Conservation (phyloP, 1,140 invertebrate species). For the Ganaspis sp. region DNA sequence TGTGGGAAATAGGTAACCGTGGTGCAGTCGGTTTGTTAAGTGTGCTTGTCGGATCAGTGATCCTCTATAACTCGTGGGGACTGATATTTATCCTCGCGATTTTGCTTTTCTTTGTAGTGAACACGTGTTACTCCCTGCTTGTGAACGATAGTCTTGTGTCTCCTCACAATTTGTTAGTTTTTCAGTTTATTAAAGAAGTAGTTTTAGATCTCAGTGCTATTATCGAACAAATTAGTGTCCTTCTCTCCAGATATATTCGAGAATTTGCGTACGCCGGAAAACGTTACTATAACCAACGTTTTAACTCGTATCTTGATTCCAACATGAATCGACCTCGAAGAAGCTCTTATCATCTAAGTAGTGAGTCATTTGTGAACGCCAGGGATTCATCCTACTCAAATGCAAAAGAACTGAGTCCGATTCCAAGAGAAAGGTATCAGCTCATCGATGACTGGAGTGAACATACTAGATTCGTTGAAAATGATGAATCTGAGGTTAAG, state of each 20-base stretch:
- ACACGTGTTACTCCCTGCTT: conserved; percentile 68
- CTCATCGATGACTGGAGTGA: background rate
- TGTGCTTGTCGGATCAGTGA: conserved; percentile 63
- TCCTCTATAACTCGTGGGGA: conserved; percentile 68
- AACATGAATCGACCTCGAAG: conserved; percentile 56
- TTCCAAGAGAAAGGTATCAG: conserved; percentile 35
- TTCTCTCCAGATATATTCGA: conserved; percentile 32
- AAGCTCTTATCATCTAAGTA: conserved; percentile 61
- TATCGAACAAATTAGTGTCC: background rate
- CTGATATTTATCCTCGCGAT: conserved; percentile 62
- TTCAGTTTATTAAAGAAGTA: conserved; percentile 52
- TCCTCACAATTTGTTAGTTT: conserved; percentile 57
- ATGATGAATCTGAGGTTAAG: background rate
- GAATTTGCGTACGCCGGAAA: conserved; percentile 32
- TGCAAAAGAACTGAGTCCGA: conserved; percentile 55
- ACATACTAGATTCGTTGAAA: background rate
- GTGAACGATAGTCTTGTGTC: conserved; percentile 68
- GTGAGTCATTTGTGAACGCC: conserved; percentile 43
- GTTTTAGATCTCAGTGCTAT: conserved; percentile 45
- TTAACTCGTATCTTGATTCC: conserved; percentile 11
- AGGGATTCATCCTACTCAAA: conserved; percentile 44
- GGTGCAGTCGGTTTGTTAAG: conserved; percentile 63
- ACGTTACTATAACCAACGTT: conserved; percentile 41
- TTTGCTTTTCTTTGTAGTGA: conserved; percentile 62
- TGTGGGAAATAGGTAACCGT: conserved; percentile 71